Evolutionary conservation across 2,113 vertebrate genomes (phyloP).

Genomic region (Pheucticus melanocephalus): DNA sequence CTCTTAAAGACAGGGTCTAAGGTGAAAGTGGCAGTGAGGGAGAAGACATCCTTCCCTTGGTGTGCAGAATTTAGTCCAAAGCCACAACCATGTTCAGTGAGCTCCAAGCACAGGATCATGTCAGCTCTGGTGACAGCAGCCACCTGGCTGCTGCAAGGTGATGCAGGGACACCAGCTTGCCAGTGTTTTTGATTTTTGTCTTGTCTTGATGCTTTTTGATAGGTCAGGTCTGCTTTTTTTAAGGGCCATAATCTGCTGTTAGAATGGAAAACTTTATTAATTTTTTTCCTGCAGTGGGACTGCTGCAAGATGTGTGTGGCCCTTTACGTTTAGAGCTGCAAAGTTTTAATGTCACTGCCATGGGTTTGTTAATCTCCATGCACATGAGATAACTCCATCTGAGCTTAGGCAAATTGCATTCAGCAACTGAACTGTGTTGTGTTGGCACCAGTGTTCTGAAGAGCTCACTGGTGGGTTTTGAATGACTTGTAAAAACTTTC

Average conservation of each 20-base stretch:
- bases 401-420: not conserved
- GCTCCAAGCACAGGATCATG: not conserved
- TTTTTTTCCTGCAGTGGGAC: not conserved
- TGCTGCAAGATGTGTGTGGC: not conserved
- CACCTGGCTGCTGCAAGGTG: not conserved
- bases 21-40: not conserved
- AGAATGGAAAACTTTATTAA: not conserved
- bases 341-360: not conserved
- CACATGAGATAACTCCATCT: not conserved
- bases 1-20: not conserved
- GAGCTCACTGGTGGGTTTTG: not conserved
- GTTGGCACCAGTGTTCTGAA: not conserved
- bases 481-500: not conserved
- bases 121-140: not conserved
- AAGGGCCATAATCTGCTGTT: not conserved
- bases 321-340: not conserved
- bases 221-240: not conserved
- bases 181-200: not conserved
- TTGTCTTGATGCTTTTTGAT: not conserved
- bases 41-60: not conserved
- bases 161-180: not conserved
- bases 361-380: not conserved
- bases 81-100: accelerated
- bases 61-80: not conserved
- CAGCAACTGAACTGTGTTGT: not conserved